phyloP scores from a whole-genome alignment of 2,113 vertebrate genomes.

The Calyptommatus sinebrachiatus region DNA sequence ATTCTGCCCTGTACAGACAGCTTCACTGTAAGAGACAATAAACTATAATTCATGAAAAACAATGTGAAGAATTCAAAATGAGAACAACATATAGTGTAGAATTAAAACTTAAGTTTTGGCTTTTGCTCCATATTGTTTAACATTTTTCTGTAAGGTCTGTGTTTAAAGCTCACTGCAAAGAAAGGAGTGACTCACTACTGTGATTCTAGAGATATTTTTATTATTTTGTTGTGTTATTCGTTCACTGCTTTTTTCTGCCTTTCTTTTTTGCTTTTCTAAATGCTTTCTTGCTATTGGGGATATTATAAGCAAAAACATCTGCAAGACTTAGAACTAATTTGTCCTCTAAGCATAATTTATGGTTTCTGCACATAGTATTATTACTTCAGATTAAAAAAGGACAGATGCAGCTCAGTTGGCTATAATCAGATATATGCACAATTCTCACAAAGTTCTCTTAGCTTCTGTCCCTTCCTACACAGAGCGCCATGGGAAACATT shows the following conservation, averaged over 20 bases:
- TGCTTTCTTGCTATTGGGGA: background rate
- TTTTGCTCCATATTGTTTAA: constrained; percentile 9
- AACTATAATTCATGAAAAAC: too few species aligned
- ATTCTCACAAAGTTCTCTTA: background rate
- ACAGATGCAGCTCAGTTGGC: background rate
- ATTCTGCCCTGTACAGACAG: too few species aligned
- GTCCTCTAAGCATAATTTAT: background rate
- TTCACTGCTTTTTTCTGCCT: constrained; percentile 25
- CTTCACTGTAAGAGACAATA: too few species aligned
- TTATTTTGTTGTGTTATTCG: background rate
- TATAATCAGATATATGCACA: background rate
- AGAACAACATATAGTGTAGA: background rate
- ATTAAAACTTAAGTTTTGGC: constrained; percentile 2
- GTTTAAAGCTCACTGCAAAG: background rate
- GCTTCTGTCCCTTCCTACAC: background rate
- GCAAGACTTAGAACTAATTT: background rate
- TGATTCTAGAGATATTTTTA: background rate
- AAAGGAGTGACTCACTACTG: background rate
- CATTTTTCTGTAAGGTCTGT: background rate
- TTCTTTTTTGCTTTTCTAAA: background rate
- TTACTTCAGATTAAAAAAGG: background rate
- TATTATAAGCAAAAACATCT: background rate
- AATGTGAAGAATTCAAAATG: too few species aligned
- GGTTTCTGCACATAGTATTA: background rate
- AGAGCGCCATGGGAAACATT: background rate